Percentiles rank a stretch among this genome's conserved stretches.
phyloP scores from a whole-genome alignment of 1,140 invertebrate genomes.

The Drosophila kurseongensis region DNA sequence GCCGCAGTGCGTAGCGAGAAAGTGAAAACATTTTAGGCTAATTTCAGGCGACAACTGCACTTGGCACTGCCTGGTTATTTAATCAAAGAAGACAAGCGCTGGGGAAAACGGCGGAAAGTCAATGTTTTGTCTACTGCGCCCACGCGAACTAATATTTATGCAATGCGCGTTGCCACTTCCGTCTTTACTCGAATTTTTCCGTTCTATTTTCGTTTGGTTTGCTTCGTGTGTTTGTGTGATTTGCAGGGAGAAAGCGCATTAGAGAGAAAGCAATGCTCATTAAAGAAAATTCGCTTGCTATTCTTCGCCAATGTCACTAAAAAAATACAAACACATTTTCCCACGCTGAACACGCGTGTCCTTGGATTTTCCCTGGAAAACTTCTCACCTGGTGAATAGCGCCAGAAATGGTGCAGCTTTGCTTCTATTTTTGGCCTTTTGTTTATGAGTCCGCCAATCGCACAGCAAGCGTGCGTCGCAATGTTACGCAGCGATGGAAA shows the following conservation, averaged over 20 bases:
- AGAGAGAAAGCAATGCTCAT: slow-evolving; percentile 64
- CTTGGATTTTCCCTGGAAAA: slow-evolving; percentile 59
- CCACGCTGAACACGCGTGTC: slow-evolving; percentile 35
- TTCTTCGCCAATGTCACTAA: slow-evolving; percentile 47
- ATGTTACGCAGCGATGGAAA: slow-evolving; percentile 58
- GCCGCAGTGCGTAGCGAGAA: slow-evolving; percentile 74
- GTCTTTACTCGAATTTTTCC: slow-evolving; percentile 47
- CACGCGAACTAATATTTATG: slow-evolving; percentile 64
- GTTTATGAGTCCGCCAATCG: slow-evolving; percentile 54
- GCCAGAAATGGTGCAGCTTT: slow-evolving; percentile 40
- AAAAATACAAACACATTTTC: slow-evolving; percentile 20
- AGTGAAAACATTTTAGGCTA: slow-evolving; percentile 73
- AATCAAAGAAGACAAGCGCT: slow-evolving; percentile 45
- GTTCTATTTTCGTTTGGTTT: slow-evolving; percentile 43
- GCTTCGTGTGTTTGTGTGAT: background rate
- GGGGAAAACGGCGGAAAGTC: slow-evolving; percentile 51
- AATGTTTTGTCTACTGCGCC: slow-evolving; percentile 50
- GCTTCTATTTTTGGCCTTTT: slow-evolving; percentile 73
- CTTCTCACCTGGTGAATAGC: slow-evolving; percentile 61
- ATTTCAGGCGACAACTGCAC: slow-evolving; percentile 41
- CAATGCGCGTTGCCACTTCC: slow-evolving; percentile 67
- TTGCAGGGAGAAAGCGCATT: slow-evolving; percentile 64
- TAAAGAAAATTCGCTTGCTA: slow-evolving; percentile 28
- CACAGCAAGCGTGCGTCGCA: slow-evolving; percentile 21
- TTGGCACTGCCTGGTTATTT: slow-evolving; percentile 60